Conservation (phyloP, 2,888 invertebrate species). For the Tenthredo livida region DNA sequence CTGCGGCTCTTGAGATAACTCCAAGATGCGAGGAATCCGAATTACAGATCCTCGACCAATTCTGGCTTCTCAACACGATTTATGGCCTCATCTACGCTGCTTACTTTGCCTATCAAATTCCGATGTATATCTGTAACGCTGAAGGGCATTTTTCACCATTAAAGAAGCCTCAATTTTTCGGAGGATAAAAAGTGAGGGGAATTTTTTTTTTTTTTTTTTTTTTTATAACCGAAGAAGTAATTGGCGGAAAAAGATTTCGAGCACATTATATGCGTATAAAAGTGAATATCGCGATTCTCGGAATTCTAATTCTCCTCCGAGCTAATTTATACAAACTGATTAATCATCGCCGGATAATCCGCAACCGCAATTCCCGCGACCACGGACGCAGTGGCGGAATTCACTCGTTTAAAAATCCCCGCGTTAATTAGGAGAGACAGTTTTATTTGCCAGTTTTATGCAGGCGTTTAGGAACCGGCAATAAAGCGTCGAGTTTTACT, state of each 20-base stretch:
- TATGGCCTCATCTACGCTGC: slow-evolving; percentile 2
- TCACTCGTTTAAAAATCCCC: slow-evolving; percentile 40
- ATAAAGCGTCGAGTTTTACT: slow-evolving; percentile 42
- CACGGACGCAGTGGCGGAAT: not conserved
- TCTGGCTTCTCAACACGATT: slow-evolving; percentile 10
- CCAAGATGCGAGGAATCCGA: not conserved
- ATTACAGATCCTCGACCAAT: not conserved
- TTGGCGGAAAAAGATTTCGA: not conserved
- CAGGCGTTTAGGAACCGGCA: slow-evolving; percentile 47
- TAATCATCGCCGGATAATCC: slow-evolving; percentile 13
- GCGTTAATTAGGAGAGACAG: slow-evolving; percentile 48
- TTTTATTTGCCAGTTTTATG: slow-evolving; percentile 44
- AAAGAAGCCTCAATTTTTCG: not conserved
- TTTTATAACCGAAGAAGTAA: not conserved
- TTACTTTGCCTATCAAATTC: slow-evolving; percentile 7
- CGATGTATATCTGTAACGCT: not conserved
- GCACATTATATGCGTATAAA: not conserved
- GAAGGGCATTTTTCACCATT: not conserved
- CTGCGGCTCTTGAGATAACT: not conserved
- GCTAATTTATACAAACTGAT: slow-evolving; percentile 3
- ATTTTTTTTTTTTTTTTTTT: slow-evolving; percentile 21
- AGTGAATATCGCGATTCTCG: not conserved
- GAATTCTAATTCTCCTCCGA: not conserved
- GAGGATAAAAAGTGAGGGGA: not conserved
- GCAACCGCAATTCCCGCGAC: not conserved